A percentile compares a stretch with the other conserved stretches of the same genome.
phyloP scores from a whole-genome alignment of 1,140 invertebrate genomes.

The Tribolium castaneum region DNA sequence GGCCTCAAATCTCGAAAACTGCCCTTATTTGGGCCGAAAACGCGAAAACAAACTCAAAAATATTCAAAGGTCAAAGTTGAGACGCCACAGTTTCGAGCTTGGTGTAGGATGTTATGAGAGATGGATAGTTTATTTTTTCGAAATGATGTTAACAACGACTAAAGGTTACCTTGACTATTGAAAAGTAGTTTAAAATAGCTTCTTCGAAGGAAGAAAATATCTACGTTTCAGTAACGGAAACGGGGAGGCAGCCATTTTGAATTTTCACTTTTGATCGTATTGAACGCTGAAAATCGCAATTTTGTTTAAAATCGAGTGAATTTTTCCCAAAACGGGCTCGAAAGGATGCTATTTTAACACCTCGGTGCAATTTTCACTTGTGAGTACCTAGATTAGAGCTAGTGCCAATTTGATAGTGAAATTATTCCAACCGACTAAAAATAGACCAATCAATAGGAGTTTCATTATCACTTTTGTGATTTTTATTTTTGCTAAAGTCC shows the following conservation, averaged over 20 bases:
- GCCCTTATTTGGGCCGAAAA: neutral
- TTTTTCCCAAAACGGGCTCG: neutral
- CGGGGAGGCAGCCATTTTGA: conserved; percentile 61
- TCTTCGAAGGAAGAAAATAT: conserved; percentile 51
- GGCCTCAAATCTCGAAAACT: neutral
- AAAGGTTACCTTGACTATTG: conserved; percentile 51
- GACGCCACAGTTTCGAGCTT: neutral
- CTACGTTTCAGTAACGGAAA: conserved; percentile 53
- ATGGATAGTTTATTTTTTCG: conserved; percentile 8
- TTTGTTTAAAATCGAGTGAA: neutral
- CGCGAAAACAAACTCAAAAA: conserved; percentile 7
- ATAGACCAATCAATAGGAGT: conserved; percentile 58
- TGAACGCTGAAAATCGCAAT: conserved; percentile 53
- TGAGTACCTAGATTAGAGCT: neutral
- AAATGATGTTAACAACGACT: conserved; percentile 22
- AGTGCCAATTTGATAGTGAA: conserved; percentile 53
- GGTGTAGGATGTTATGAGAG: neutral
- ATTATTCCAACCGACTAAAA: conserved; percentile 53
- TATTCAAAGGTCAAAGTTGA: conserved; percentile 61
- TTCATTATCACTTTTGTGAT: conserved; percentile 53
- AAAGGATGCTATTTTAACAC: neutral
- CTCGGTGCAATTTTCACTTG: neutral
- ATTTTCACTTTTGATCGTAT: conserved; percentile 64
- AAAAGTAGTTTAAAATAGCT: conserved; percentile 48
- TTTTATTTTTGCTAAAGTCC: conserved; percentile 35